phyloP scores from a whole-genome alignment of 2,797 vertebrate genomes.

The Sebastes taczanowskii region DNA sequence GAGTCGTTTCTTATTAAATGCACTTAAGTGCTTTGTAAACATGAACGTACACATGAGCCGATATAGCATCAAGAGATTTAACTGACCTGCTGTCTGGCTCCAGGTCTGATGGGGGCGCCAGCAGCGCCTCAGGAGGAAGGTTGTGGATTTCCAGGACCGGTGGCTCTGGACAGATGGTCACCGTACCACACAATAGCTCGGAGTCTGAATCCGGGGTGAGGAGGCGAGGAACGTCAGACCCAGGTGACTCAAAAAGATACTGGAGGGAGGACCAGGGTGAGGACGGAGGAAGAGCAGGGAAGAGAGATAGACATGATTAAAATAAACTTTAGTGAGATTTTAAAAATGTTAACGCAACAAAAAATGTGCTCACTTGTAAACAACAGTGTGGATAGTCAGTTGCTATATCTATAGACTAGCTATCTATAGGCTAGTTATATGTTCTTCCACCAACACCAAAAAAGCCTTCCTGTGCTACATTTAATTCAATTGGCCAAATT shows the following conservation, averaged over 20 bases:
- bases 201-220: slow-evolving; percentile 47
- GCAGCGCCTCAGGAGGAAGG: neutral
- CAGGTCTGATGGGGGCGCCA: neutral
- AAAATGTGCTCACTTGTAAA: neutral
- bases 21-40: neutral
- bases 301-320: neutral
- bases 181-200: slow-evolving; percentile 52
- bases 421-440: neutral
- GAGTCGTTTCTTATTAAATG: neutral
- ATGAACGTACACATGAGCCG: neutral
- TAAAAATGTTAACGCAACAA: no score
- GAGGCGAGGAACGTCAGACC: slow-evolving; percentile 56
- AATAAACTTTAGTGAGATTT: neutral
- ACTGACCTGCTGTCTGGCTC: slow-evolving; percentile 50
- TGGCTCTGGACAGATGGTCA: slow-evolving; percentile 41
- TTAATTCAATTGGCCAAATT: neutral
- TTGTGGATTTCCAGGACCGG: slow-evolving; percentile 29
- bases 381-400: neutral
- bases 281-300: neutral
- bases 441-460: neutral
- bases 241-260: slow-evolving; percentile 45
- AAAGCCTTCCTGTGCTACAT: neutral
- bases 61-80: neutral
- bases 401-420: neutral
- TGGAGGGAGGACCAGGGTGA: slow-evolving; percentile 5